Conservation (phyloP, 1,140 invertebrate genomes). For the Camponotus pennsylvanicus region DNA sequence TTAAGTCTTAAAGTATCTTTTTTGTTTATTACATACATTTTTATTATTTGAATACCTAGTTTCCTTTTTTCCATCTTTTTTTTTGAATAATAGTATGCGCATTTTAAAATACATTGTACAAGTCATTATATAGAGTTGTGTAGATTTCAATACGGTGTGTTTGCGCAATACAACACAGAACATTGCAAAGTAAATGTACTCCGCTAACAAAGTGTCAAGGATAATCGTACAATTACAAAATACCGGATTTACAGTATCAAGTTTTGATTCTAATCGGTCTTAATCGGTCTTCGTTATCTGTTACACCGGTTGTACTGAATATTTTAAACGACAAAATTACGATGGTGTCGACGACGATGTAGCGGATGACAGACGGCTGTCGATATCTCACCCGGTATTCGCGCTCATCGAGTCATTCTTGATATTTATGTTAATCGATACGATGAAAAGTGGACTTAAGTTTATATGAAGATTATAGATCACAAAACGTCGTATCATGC, state of each 20-base stretch:
- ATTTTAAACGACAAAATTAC: constrained; percentile 20
- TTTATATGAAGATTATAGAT: constrained; percentile 1
- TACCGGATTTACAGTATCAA: constrained; percentile 43
- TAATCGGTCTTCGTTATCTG: constrained; percentile 45
- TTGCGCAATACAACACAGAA: not conserved
- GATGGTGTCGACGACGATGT: not conserved
- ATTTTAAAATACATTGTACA: not conserved
- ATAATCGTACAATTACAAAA: not conserved
- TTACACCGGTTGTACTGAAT: constrained; percentile 32
- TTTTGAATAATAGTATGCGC: not conserved
- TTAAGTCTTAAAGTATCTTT: constrained; percentile 20
- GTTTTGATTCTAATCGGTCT: constrained; percentile 4
- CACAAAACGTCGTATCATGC: not conserved
- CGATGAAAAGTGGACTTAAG: constrained; percentile 37
- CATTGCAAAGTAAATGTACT: constrained; percentile 3
- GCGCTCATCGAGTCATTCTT: not conserved
- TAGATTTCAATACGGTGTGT: not conserved
- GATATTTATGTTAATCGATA: constrained; percentile 72
- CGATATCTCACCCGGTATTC: constrained; percentile 56
- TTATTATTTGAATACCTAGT: not conserved
- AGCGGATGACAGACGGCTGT: constrained; percentile 25
- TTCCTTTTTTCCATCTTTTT: not conserved
- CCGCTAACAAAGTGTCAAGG: constrained; percentile 15
- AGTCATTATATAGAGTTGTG: not conserved
- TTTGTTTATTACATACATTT: not conserved